Conservation (phyloP, 2,888 invertebrate species). For the Polyommatus icarus region DNA sequence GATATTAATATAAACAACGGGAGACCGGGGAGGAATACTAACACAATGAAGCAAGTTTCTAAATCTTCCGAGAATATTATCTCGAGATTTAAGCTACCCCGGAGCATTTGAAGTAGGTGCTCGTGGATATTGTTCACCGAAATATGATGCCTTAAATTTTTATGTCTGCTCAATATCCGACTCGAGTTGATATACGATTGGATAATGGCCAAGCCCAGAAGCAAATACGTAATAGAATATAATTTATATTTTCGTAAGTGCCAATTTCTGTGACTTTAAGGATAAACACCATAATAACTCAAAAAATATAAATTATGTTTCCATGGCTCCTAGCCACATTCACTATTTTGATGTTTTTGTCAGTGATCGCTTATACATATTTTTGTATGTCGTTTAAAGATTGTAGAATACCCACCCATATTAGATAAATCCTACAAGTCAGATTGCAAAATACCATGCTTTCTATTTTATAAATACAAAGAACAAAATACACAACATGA, state of each 20-base stretch:
- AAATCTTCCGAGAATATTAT: slow-evolving; percentile 32
- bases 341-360: not conserved
- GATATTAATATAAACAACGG: slow-evolving; percentile 41
- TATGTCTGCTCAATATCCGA: slow-evolving; percentile 19
- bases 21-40: slow-evolving; percentile 40
- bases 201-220: slow-evolving; percentile 11
- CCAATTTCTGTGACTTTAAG: not conserved
- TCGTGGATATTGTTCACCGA: slow-evolving; percentile 17
- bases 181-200: slow-evolving; percentile 13
- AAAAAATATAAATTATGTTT: not conserved
- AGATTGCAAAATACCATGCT: no score
- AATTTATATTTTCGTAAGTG: slow-evolving; percentile 14
- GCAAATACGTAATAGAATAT: slow-evolving; percentile 11
- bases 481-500: not conserved
- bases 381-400: not conserved
- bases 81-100: slow-evolving; percentile 13
- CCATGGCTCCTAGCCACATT: not conserved
- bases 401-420: not conserved
- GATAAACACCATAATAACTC: not conserved
- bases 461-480: no score
- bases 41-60: slow-evolving; percentile 33
- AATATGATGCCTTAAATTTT: slow-evolving; percentile 25
- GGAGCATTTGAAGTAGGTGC: slow-evolving; percentile 5
- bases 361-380: not conserved
- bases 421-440: no score